Percentiles rank a stretch among this genome's conserved stretches.
These are phyloP conservation scores for Cheirogaleus major DNA, from an alignment of 2,797 vertebrate species.

Conservation along the genomic window DNA sequence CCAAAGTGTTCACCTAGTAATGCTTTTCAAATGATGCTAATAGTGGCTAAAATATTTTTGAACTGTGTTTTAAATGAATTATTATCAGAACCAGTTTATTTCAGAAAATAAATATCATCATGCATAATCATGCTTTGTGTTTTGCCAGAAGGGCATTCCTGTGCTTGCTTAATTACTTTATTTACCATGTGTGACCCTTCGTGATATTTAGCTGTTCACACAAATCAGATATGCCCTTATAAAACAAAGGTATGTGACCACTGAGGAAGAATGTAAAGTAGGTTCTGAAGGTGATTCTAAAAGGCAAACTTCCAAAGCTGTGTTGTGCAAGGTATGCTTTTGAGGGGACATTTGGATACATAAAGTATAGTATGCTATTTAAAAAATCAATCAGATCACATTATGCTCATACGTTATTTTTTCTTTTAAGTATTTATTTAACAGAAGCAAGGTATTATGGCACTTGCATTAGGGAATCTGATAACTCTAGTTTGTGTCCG, in stretches of 20 bases:
- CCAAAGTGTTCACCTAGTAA: not conserved
- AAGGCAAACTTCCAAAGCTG: not conserved
- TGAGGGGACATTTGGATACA: not conserved
- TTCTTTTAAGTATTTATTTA: not conserved
- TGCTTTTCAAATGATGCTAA: not conserved
- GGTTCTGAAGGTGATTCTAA: not conserved
- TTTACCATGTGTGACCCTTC: not conserved
- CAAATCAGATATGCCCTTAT: not conserved
- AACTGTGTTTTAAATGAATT: not conserved
- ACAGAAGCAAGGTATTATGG: not conserved
- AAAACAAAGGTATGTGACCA: not conserved
- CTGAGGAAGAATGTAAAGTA: not conserved
- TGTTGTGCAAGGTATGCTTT: not conserved
- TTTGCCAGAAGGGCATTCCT: not conserved
- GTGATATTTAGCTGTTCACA: not conserved
- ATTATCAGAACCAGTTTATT: not conserved
- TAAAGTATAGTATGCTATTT: not conserved
- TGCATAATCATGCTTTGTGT: not conserved
- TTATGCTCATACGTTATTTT: not conserved
- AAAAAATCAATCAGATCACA: not conserved
- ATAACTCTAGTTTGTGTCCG: not conserved
- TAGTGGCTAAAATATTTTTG: not conserved
- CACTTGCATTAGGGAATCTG: not conserved
- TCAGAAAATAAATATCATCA: conserved; percentile 16
- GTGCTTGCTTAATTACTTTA: not conserved